Conservation (phyloP, 1,140 invertebrate species). For the Drosophila eugracilis region DNA sequence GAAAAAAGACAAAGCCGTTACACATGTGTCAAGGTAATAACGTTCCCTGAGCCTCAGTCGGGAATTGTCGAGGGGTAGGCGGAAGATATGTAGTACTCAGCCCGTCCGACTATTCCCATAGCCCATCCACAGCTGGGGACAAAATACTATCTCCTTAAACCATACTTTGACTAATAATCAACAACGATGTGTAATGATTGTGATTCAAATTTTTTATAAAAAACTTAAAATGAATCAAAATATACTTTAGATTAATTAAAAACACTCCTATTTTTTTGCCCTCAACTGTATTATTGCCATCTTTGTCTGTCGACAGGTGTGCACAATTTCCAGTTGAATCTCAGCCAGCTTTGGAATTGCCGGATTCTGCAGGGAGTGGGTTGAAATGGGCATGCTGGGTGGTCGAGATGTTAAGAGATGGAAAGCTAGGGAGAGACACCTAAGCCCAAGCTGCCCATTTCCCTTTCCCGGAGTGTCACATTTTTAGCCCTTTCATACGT, state of each 20-base stretch:
- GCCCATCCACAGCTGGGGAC: background rate
- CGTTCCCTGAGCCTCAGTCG: conserved; percentile 40
- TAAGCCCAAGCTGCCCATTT: conserved; percentile 35
- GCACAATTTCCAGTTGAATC: conserved; percentile 76
- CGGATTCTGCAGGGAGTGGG: conserved; percentile 15
- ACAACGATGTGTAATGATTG: too few relatives aligned
- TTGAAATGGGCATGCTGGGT: conserved; percentile 17
- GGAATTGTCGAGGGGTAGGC: conserved; percentile 14
- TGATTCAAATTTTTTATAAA: too few relatives aligned
- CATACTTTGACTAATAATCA: too few relatives aligned
- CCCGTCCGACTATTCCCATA: conserved; percentile 15
- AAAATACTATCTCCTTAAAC: background rate
- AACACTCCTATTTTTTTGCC: conserved; percentile 1
- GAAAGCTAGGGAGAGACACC: conserved; percentile 1
- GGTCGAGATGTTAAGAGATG: background rate
- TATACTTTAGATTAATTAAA: too few relatives aligned
- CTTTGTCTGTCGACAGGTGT: conserved; percentile 59
- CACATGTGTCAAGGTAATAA: conserved; percentile 83
- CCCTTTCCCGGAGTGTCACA: conserved; percentile 61
- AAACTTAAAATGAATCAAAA: too few relatives aligned
- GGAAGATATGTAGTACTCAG: conserved; percentile 3
- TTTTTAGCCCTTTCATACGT: conserved; percentile 73
- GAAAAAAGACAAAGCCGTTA: conserved; percentile 73
- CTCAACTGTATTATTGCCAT: conserved; percentile 22
- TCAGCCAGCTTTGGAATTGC: conserved; percentile 60